Percentiles rank a stretch among this genome's conserved stretches.
phyloP scores from a whole-genome alignment of 2,797 vertebrate species.

The Denticeps clupeoides region DNA sequence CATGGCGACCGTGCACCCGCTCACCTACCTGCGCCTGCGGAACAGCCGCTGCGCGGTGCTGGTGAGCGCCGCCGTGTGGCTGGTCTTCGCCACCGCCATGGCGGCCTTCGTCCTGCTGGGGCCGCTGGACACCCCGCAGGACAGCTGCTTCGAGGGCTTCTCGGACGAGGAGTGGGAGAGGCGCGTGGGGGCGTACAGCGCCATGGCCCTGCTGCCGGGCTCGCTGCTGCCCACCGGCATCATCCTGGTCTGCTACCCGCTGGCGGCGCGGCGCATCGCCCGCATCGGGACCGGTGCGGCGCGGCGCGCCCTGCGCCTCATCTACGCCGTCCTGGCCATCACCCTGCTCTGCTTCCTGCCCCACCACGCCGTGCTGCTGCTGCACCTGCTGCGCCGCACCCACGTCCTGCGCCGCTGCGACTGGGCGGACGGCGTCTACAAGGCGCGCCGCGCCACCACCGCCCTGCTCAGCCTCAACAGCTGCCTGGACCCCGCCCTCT shows the following conservation, averaged over 20 bases:
- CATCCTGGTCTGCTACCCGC: conserved; percentile 57
- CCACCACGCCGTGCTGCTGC: conserved; percentile 57
- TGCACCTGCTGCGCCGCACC: conserved; percentile 51
- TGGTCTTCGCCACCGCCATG: accelerated
- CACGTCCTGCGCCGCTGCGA: conserved; percentile 31
- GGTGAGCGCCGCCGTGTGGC: conserved; percentile 48
- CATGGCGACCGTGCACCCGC: conserved; percentile 60
- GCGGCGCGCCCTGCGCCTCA: conserved; percentile 44
- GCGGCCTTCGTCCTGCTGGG: conserved; percentile 48
- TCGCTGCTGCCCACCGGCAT: conserved; percentile 54
- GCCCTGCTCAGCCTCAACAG: conserved; percentile 67
- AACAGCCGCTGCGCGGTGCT: conserved; percentile 12
- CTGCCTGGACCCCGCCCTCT: conserved; percentile 69
- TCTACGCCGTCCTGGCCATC: conserved; percentile 57
- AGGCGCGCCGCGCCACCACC: conserved; percentile 51
- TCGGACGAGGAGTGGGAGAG: conserved; percentile 36
- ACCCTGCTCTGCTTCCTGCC: conserved; percentile 74
- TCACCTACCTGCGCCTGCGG: conserved; percentile 48
- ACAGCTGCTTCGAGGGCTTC: conserved; percentile 67
- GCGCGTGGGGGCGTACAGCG: conserved; percentile 37
- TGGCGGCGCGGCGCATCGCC: conserved; percentile 44
- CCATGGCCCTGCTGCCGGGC: conserved; percentile 51
- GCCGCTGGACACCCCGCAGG: conserved; percentile 30
- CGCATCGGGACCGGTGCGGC: conserved; percentile 34
- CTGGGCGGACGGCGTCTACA: conserved; percentile 28